These are phyloP conservation scores for Pipra filicauda DNA, from an alignment of 2,113 vertebrate genomes.

Conservation along the genomic window DNA sequence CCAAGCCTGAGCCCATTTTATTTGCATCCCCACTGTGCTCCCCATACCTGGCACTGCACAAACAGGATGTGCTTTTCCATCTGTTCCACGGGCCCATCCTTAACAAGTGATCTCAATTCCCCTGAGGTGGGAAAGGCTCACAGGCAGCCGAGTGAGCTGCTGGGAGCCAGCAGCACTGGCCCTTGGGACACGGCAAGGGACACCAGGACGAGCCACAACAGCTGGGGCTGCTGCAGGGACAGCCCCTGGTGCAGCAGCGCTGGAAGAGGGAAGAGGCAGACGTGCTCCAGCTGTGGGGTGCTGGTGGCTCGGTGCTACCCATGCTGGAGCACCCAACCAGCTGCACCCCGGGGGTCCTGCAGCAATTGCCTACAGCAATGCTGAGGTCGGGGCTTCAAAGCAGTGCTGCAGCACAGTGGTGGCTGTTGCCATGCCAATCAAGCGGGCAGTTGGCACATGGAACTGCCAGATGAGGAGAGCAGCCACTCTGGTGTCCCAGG, in stretches of 20 bases:
- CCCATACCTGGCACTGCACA: neutral
- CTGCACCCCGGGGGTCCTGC: neutral
- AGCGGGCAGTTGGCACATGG: neutral
- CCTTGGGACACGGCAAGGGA: rapidly evolving
- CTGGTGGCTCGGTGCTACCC: neutral
- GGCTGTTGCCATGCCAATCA: neutral
- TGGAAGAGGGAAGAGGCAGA: neutral
- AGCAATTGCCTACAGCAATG: rapidly evolving
- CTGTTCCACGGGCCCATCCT: neutral
- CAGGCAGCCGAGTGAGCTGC: neutral
- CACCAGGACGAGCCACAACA: rapidly evolving
- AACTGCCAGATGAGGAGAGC: neutral
- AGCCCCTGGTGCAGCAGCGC: neutral
- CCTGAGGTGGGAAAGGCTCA: neutral
- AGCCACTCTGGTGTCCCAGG: neutral
- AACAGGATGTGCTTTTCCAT: neutral
- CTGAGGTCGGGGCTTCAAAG: neutral
- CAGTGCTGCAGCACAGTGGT: neutral
- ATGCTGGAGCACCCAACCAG: neutral
- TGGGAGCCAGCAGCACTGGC: neutral
- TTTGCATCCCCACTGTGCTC: neutral
- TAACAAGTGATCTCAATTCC: neutral
- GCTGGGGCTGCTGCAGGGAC: neutral
- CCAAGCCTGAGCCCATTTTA: neutral
- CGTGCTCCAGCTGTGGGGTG: rapidly evolving